phyloP scores from a whole-genome alignment of 35 echinoderm and acorn worm species.

The Diadema setosum region DNA sequence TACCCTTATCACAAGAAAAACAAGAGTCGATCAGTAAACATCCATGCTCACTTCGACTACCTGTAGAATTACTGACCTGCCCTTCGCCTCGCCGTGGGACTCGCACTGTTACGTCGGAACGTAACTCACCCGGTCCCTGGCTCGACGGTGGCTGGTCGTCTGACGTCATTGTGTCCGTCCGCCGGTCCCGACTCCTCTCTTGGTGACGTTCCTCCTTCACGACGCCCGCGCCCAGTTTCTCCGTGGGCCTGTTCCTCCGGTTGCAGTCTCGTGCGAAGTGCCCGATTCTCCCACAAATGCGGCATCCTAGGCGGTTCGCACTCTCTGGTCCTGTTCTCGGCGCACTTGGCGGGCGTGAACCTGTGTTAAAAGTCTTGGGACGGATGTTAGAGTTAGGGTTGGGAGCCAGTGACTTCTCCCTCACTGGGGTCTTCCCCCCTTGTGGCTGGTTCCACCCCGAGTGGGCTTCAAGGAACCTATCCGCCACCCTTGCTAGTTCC shows the following conservation, averaged over 20 bases:
- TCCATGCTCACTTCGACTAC: not conserved
- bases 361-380: no score
- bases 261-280: no score
- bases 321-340: no score
- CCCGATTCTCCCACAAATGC: not conserved
- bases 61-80: not conserved
- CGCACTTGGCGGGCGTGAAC: no score
- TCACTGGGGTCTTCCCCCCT: no score
- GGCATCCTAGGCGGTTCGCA: not conserved
- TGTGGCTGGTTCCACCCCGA: not conserved
- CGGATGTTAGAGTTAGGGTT: no score
- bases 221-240: not conserved
- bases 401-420: not conserved
- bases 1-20: not conserved
- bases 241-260: not conserved
- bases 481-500: conserved; percentile 40
- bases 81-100: not conserved
- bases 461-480: not conserved
- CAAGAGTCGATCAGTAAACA: not conserved
- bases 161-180: not conserved
- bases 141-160: not conserved
- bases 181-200: not conserved
- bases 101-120: not conserved
- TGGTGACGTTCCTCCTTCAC: not conserved
- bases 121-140: not conserved